These are phyloP conservation scores for Procavia capensis DNA, from an alignment of 2,113 vertebrate genomes.

Conservation along the genomic window DNA sequence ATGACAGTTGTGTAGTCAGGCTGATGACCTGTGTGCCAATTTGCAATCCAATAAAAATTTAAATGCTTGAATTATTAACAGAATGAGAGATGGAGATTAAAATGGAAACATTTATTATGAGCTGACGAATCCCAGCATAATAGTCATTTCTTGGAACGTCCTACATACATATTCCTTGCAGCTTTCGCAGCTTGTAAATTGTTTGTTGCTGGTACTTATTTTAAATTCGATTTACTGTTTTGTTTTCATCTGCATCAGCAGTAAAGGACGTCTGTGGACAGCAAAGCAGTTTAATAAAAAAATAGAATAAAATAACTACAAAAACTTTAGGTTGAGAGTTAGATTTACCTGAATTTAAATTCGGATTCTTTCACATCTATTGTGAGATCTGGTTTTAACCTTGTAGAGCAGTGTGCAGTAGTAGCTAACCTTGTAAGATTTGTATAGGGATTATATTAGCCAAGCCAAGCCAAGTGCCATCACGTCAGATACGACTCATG, in stretches of 20 bases:
- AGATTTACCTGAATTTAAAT: background rate
- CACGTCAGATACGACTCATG: too few relatives aligned
- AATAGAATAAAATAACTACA: background rate
- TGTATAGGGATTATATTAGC: background rate
- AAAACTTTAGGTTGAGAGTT: background rate
- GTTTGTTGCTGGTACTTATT: slow-evolving; percentile 40
- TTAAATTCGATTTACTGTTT: slow-evolving; percentile 52
- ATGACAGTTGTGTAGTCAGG: slow-evolving; percentile 60
- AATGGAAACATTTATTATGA: slow-evolving; percentile 67
- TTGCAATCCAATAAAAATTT: slow-evolving; percentile 77
- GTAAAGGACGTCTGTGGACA: background rate
- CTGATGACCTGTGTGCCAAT: slow-evolving; percentile 41
- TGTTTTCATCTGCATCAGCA: slow-evolving; percentile 47
- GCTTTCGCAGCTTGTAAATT: slow-evolving; percentile 30
- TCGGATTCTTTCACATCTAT: background rate
- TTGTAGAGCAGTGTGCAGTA: too few relatives aligned
- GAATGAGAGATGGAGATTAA: slow-evolving; percentile 21
- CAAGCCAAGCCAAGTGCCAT: too few relatives aligned
- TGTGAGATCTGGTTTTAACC: background rate
- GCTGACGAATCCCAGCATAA: slow-evolving; percentile 69
- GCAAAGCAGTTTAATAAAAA: background rate
- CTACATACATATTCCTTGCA: slow-evolving; percentile 27
- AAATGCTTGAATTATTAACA: slow-evolving; percentile 81
- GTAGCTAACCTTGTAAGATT: background rate
- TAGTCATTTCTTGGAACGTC: slow-evolving; percentile 67